These are phyloP conservation scores for Semnopithecus entellus DNA, from an alignment of 2,113 vertebrate genomes.

Conservation along the genomic window DNA sequence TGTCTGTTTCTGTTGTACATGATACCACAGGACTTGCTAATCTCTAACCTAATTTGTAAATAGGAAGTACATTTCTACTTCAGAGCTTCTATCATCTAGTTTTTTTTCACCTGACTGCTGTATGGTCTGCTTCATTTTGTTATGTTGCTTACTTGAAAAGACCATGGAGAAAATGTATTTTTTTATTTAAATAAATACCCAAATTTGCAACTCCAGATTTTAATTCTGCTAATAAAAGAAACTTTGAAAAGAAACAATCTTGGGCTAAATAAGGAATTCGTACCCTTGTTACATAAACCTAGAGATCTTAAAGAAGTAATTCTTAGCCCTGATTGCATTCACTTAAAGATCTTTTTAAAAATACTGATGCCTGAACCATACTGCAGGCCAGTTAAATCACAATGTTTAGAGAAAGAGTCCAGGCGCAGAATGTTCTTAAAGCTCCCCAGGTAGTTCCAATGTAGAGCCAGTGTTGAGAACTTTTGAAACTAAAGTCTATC, in stretches of 20 bases:
- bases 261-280: not conserved
- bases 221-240: not conserved
- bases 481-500: not conserved
- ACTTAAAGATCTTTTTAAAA: not conserved
- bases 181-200: not conserved
- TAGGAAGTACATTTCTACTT: not conserved
- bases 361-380: not conserved
- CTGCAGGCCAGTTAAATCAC: not conserved
- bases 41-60: not conserved
- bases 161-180: not conserved
- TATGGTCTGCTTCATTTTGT: not conserved
- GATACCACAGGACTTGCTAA: not conserved
- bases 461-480: not conserved
- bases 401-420: not conserved
- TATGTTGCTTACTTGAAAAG: not conserved
- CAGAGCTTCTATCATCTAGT: not conserved
- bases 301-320: not conserved
- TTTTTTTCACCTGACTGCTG: not conserved
- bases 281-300: not conserved
- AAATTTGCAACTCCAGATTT: not conserved
- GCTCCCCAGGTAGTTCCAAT: not conserved
- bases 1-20: not conserved
- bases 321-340: not conserved
- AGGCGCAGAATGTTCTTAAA: not conserved
- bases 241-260: slow-evolving; percentile 1